Percentiles rank a stretch among this genome's conserved stretches.
These are phyloP conservation scores for Thumatha senex DNA, from an alignment of 2,888 invertebrate species.

Conservation along the genomic window DNA sequence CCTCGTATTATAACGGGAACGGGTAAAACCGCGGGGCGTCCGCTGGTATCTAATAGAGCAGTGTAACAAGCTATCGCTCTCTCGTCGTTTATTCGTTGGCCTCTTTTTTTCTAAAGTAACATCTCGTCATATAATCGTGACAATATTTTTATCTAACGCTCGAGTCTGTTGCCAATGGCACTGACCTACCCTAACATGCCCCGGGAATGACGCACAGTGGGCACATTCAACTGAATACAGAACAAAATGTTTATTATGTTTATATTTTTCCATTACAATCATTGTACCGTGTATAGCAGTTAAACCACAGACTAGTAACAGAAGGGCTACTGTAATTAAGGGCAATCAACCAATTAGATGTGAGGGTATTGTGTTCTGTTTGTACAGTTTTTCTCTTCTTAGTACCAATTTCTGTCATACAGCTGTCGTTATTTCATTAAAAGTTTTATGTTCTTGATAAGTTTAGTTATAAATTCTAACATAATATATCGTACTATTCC, in stretches of 20 bases:
- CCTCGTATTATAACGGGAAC: no score
- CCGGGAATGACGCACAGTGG: conserved; percentile 8
- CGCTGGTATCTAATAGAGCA: no score
- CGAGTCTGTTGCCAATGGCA: conserved; percentile 11
- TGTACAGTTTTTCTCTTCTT: conserved; percentile 7
- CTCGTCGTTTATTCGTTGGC: no score
- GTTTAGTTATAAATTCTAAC: conserved; percentile 1
- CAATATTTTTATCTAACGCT: background rate
- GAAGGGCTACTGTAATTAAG: conserved; percentile 60
- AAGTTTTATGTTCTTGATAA: conserved; percentile 11
- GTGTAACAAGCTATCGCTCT: no score
- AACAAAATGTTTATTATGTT: conserved; percentile 2
- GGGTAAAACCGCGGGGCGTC: no score
- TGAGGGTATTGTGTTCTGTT: conserved; percentile 37
- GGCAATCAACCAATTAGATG: conserved; percentile 67
- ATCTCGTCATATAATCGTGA: background rate
- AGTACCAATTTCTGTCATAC: conserved; percentile 10
- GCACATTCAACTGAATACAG: background rate
- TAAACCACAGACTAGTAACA: conserved; percentile 55
- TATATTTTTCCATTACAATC: conserved; percentile 24
- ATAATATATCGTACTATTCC: conserved; percentile 5
- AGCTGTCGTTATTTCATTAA: conserved; percentile 12
- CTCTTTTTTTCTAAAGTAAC: background rate
- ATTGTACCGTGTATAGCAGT: conserved; percentile 42
- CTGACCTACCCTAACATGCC: conserved; percentile 30